Conservation (phyloP, 2,797 vertebrate species). For the Pelobates cultripes region DNA sequence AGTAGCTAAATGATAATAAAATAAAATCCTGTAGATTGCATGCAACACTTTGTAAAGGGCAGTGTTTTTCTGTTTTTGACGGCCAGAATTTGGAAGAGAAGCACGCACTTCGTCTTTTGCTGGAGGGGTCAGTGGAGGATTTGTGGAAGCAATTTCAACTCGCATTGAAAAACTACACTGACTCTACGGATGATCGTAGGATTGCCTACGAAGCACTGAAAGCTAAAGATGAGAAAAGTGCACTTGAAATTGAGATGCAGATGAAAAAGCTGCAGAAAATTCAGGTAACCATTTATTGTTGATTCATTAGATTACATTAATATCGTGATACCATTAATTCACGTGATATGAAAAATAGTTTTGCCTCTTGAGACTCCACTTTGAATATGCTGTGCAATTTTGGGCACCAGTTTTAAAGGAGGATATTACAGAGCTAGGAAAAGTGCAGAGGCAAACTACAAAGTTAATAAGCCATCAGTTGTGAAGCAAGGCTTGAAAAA, state of each 20-base stretch:
- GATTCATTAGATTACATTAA: too few relatives aligned
- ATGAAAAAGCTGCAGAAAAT: constrained; percentile 75
- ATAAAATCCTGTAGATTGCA: too few relatives aligned
- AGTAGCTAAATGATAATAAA: too few relatives aligned
- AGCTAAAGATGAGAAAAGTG: constrained; percentile 70
- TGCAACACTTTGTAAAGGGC: not conserved
- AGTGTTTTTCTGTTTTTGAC: not conserved
- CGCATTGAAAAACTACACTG: constrained; percentile 63
- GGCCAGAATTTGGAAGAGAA: constrained; percentile 78
- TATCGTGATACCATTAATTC: too few relatives aligned
- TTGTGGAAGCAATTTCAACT: constrained; percentile 74
- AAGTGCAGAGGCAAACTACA: too few relatives aligned
- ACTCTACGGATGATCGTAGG: constrained; percentile 67
- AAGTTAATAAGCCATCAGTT: too few relatives aligned
- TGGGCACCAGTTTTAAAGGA: too few relatives aligned
- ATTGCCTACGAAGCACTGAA: constrained; percentile 63
- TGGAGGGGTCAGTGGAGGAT: constrained; percentile 65
- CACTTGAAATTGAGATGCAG: constrained; percentile 74
- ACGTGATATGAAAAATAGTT: too few relatives aligned
- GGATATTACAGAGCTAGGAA: too few relatives aligned
- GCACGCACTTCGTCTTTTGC: constrained; percentile 69
- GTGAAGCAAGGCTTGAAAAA: too few relatives aligned
- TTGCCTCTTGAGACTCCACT: too few relatives aligned
- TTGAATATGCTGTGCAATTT: too few relatives aligned
- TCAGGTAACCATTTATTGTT: constrained; percentile 67